These are phyloP conservation scores for Rattus norvegicus DNA, from an alignment of 2,113 vertebrate species.

Conservation along the genomic window DNA sequence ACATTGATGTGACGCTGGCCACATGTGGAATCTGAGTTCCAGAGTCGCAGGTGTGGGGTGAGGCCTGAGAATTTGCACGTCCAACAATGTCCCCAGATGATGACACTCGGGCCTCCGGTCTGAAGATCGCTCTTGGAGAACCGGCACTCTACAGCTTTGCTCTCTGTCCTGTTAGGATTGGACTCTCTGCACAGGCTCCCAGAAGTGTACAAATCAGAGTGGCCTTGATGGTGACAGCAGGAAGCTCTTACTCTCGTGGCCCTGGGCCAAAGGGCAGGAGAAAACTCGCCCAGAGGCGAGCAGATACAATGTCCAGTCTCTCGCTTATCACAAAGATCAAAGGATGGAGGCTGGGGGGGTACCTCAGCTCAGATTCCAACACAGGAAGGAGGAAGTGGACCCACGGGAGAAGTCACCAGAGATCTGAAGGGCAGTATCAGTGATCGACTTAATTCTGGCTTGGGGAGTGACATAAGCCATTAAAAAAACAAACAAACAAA, in stretches of 20 bases:
- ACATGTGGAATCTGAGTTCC: neutral
- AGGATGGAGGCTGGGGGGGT: conserved; percentile 6
- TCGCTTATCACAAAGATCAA: conserved; percentile 30
- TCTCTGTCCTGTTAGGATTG: neutral
- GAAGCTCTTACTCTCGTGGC: neutral
- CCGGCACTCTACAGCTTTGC: neutral
- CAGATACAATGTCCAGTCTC: neutral
- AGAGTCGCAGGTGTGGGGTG: neutral
- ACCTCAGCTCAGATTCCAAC: neutral
- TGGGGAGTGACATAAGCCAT: conserved; percentile 16
- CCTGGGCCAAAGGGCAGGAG: conserved; percentile 34
- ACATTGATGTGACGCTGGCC: rapidly evolving
- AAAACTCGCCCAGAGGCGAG: neutral
- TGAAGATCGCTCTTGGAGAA: neutral
- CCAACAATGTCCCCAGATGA: neutral
- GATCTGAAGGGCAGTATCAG: neutral
- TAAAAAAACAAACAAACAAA: neutral
- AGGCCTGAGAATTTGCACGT: neutral
- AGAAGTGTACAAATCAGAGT: neutral
- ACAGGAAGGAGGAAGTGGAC: neutral
- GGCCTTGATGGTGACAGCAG: neutral
- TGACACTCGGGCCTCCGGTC: neutral
- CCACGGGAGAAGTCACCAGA: conserved; percentile 13
- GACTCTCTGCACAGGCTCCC: neutral
- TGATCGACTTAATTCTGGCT: conserved; percentile 49